Conservation (phyloP, 2,113 vertebrate species). For the Mastomys natalensis region DNA sequence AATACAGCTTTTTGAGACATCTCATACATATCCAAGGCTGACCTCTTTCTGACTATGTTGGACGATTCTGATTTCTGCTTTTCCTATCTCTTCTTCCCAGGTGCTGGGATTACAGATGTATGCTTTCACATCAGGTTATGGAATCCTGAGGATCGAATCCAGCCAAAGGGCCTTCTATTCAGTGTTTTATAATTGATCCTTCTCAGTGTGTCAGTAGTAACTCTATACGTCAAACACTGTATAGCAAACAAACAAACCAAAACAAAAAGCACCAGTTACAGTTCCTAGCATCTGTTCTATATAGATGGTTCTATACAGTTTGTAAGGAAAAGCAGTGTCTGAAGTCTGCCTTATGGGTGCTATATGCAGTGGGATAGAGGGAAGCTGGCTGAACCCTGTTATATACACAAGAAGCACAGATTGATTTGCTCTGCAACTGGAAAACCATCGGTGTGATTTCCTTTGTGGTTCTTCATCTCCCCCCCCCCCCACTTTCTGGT, state of each 20-base stretch:
- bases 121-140: neutral
- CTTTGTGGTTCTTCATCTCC: neutral
- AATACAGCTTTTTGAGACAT: neutral
- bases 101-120: neutral
- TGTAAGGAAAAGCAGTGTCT: neutral
- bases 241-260: neutral
- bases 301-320: neutral
- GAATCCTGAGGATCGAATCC: accelerated
- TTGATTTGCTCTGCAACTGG: neutral
- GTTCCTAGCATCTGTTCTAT: neutral
- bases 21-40: neutral
- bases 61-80: neutral
- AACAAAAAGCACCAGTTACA: neutral
- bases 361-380: neutral
- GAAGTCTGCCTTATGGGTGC: neutral
- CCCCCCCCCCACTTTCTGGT: neutral
- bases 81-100: neutral
- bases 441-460: neutral
- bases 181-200: neutral
- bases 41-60: neutral
- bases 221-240: neutral
- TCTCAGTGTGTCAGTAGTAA: neutral
- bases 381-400: neutral
- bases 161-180: neutral
- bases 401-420: neutral